A percentile compares a stretch with the other conserved stretches of the same genome.
These are phyloP conservation scores for Acanthopleura granulata DNA, from an alignment of 2,888 invertebrate genomes.

Conservation along the genomic window DNA sequence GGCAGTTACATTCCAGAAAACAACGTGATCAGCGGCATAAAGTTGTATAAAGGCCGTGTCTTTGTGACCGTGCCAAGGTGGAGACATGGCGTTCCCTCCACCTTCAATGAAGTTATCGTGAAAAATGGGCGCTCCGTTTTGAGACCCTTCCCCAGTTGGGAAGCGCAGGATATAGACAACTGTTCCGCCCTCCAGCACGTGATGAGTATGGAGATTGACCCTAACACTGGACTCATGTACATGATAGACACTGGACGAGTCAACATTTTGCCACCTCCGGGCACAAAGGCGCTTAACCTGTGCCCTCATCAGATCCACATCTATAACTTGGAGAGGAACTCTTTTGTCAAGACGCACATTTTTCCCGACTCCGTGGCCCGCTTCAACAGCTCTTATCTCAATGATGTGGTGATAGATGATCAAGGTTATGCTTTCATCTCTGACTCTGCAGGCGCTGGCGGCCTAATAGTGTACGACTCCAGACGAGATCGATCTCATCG, in stretches of 20 bases:
- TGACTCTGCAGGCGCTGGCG: constrained; percentile 42
- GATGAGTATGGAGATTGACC: constrained; percentile 56
- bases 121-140: constrained; percentile 29
- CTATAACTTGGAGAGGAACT: constrained; percentile 41
- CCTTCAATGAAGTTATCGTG: constrained; percentile 41
- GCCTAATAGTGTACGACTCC: constrained; percentile 48
- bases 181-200: constrained; percentile 53
- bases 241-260: constrained; percentile 50
- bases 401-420: constrained; percentile 53
- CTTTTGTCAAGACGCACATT: constrained; percentile 37
- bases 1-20: constrained; percentile 37
- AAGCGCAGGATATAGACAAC: constrained; percentile 43
- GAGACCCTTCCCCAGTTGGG: constrained; percentile 49
- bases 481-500: too few species aligned
- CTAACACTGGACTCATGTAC: constrained; percentile 51
- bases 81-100: constrained; percentile 45
- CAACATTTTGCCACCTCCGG: constrained; percentile 22
- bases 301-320: constrained; percentile 53
- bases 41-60: constrained; percentile 41
- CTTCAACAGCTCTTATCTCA: constrained; percentile 41
- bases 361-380: constrained; percentile 45
- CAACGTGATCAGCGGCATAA: constrained; percentile 44
- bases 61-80: constrained; percentile 52
- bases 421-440: constrained; percentile 55
- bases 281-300: constrained; percentile 26